Evolutionary conservation across 2,797 vertebrate genomes (phyloP), one percentile per base, ranked within the genome.

Genomic region (Mormyrops boulengeri): DNA sequence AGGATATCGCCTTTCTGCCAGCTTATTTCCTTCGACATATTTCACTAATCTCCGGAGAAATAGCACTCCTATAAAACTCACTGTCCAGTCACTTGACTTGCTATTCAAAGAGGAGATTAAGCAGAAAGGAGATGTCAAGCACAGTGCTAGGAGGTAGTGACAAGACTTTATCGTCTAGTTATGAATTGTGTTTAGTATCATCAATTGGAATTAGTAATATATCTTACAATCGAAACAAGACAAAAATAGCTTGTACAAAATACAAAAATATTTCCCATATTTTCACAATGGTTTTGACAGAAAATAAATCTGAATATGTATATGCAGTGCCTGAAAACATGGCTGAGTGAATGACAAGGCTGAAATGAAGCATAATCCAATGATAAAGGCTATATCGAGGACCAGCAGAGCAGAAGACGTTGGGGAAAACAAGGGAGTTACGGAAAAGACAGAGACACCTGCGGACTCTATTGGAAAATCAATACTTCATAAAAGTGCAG

Each of bases 401-500:
- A 41, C 49, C 49, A 30, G 26, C 12, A 62, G 87, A 47, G 19
- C 11, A 85, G 22, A 14, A 34, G 22, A n/a, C 17, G 50, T 62
- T n/a, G 55, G 88, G 66, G 12, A 91, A 66, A 49, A 14, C 12
- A 82, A 6, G 17, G 60, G 26, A 50, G 88, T 90, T 88, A 88
- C 30, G 22, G 73, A 44, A 88, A 84, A 60, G 89, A 89, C 17
- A 47, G n/a, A 85, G 53, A 82, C 30, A 57, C 60, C 85, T 50
- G 69, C 88, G 73, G 62, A 52, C 5, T 89, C 85, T 88, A 90
- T 88, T 89, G 66, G 2, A 90, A 91, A 90, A 90, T 91, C 90
- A 88, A 91, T 90, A 90, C 49, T 89, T 90, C 22, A 73, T 86
- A 57, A 30, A 85, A 84, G 88, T 69, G 77, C 77, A 50, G 60